These are phyloP conservation scores for Luperina nickerlii DNA, from an alignment of 2,888 invertebrate genomes.

Conservation along the genomic window DNA sequence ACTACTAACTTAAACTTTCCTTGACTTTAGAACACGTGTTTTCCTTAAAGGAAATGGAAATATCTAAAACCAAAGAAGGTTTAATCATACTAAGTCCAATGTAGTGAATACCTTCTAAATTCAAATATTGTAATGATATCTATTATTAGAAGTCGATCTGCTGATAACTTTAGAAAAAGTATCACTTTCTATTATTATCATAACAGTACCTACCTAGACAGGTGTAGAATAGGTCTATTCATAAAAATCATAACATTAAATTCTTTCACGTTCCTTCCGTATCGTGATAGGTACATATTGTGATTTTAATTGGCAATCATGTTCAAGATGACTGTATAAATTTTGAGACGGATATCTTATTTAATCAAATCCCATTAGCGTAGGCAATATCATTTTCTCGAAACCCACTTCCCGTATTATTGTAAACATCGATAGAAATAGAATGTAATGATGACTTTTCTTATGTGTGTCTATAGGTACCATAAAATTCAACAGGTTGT, in stretches of 20 bases:
- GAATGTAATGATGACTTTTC: constrained; percentile 21
- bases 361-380: not conserved
- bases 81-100: not conserved
- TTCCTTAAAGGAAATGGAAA: constrained; percentile 6
- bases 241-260: constrained; percentile 1
- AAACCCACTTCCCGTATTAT: constrained; percentile 14
- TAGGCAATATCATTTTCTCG: constrained; percentile 19
- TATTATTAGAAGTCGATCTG: not conserved
- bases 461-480: constrained; percentile 2
- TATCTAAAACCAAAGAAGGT: not conserved
- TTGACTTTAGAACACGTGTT: not conserved
- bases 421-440: constrained; percentile 19
- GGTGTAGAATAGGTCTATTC: not conserved
- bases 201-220: not conserved
- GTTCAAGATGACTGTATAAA: not conserved
- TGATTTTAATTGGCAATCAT: constrained; percentile 30
- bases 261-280: not conserved
- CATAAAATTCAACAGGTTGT: constrained; percentile 39
- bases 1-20: not conserved
- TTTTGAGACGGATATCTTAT: constrained; percentile 7
- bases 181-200: constrained; percentile 11
- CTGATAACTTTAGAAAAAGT: not conserved
- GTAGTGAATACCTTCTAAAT: not conserved
- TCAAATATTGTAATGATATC: not conserved
- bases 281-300: not conserved